Percentiles rank a stretch among this genome's conserved stretches.
phyloP scores from a whole-genome alignment of 2,888 invertebrate species.

The Xiphydria camelus region DNA sequence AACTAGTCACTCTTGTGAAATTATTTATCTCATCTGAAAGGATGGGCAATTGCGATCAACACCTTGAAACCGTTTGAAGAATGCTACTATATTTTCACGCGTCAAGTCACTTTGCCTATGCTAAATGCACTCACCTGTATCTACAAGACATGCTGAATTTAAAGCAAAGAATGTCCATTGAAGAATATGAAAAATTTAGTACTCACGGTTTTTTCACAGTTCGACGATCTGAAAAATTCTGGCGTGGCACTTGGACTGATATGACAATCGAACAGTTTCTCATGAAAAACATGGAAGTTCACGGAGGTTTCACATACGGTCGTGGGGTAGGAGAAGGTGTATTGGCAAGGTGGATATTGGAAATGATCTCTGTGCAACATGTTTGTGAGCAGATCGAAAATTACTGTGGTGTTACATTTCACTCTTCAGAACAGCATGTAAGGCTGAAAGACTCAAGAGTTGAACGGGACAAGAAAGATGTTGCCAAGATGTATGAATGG shows the following conservation, averaged over 20 bases:
- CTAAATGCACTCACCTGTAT: conserved; percentile 34
- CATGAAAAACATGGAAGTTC: conserved; percentile 33
- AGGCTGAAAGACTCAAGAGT: conserved; percentile 30
- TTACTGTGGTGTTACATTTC: conserved; percentile 26
- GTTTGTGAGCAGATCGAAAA: conserved; percentile 25
- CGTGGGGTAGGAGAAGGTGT: conserved; percentile 35
- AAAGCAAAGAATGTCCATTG: conserved; percentile 20
- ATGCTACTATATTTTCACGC: conserved; percentile 29
- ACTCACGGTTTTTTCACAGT: conserved; percentile 26
- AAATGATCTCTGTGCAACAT: conserved; percentile 30
- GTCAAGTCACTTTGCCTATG: conserved; percentile 32
- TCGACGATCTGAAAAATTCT: conserved; percentile 27
- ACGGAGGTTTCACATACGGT: conserved; percentile 31
- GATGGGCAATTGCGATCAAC: conserved; percentile 35
- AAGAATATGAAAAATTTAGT: conserved; percentile 25
- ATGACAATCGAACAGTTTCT: conserved; percentile 26
- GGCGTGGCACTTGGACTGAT: conserved; percentile 27
- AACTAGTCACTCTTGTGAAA: too few relatives aligned
- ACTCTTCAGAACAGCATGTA: conserved; percentile 36
- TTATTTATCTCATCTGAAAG: conserved; percentile 37
- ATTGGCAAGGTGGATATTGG: conserved; percentile 32
- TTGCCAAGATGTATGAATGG: conserved; percentile 29
- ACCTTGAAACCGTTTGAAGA: conserved; percentile 30
- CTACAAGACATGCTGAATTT: conserved; percentile 34
- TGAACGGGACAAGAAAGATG: conserved; percentile 26